Base-by-base conservation (phyloP, 1,140 invertebrate genomes). In the Meloidogyne floridensis region DNA sequence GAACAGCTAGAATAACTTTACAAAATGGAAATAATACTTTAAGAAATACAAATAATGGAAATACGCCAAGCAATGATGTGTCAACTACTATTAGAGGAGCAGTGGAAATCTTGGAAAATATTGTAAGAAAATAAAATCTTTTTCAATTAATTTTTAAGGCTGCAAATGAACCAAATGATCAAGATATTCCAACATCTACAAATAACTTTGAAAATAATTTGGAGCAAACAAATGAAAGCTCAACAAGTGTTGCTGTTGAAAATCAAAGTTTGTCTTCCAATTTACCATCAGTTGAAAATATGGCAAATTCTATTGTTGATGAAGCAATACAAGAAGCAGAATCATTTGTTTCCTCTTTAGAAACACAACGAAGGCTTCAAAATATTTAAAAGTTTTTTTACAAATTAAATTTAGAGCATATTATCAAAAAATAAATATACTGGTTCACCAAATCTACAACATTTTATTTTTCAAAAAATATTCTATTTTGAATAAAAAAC, bases 251-350 rank as follows among this genome's bases (percentile, higher is more conserved):
- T 15, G 7, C 15, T 53, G 18, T 54, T 18, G 15, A 76, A 56
- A 15, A 53, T 9, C n/a, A 18, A 71, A 79, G 20, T 51, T 13
- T 3, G 18, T 51, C 54, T 42, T 18, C 8, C 9, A 42, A 32
- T 15, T 76, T 47, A 77, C 10, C 70, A 72, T 70, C 47, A 7
- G 73, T 43, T n/a, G 83, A 84, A 81, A 59, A n/a, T 32, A 43
- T 77, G 32, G 83, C 83, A 3, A 47, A 85, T 15, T 54, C 85
- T 65, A 80, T 84, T 51, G 77, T 85, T 15, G 56, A 56, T 59
- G 77, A 84, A 75, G 79, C 82, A 13, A 11, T 82, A 15, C 70
- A 73, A 43, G 81, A 81, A 54, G 72, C 74, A 3, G 47, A 54
- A 10, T 20, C 43, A 43, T 43, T 47, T 13, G 72, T 80, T 65